Conservation (phyloP, 2,797 vertebrate genomes). For the Thaleichthys pacificus region DNA sequence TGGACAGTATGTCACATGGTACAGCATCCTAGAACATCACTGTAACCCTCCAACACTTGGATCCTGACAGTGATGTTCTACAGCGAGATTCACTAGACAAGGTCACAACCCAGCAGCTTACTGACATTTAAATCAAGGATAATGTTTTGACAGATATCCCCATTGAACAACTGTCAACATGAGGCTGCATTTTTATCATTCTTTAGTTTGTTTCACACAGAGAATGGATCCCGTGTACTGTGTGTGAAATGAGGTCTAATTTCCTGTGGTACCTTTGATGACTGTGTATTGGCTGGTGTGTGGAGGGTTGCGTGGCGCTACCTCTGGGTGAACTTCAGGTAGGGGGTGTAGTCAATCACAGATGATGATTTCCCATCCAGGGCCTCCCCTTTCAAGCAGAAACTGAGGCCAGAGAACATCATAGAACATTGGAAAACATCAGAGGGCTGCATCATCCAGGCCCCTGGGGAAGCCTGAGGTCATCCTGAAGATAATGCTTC, state of each 20-base stretch:
- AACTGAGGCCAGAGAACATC: constrained; percentile 61
- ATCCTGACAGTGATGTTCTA: not conserved
- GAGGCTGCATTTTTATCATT: not conserved
- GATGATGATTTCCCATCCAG: constrained; percentile 84
- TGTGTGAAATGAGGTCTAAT: no score
- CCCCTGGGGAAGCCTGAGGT: no score
- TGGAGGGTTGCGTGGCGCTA: constrained; percentile 38
- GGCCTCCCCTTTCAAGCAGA: constrained; percentile 86
- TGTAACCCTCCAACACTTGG: not conserved
- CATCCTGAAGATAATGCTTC: no score
- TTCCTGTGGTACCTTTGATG: no score
- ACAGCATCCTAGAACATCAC: not conserved
- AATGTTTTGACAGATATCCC: constrained; percentile 1
- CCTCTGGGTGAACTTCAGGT: constrained; percentile 90
- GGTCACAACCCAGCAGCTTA: no score
- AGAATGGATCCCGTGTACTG: not conserved
- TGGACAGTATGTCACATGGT: not conserved
- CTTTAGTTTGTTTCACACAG: not conserved
- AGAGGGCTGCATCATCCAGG: not conserved
- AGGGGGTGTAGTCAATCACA: constrained; percentile 88
- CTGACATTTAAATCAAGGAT: not conserved
- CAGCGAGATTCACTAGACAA: not conserved
- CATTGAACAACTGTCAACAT: not conserved
- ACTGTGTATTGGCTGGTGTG: not conserved
- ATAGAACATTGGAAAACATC: not conserved